Evolutionary conservation across 2,888 invertebrate genomes (phyloP), one percentile per base, ranked within the genome.

Genomic region (Epistrophe grossulariae): DNA sequence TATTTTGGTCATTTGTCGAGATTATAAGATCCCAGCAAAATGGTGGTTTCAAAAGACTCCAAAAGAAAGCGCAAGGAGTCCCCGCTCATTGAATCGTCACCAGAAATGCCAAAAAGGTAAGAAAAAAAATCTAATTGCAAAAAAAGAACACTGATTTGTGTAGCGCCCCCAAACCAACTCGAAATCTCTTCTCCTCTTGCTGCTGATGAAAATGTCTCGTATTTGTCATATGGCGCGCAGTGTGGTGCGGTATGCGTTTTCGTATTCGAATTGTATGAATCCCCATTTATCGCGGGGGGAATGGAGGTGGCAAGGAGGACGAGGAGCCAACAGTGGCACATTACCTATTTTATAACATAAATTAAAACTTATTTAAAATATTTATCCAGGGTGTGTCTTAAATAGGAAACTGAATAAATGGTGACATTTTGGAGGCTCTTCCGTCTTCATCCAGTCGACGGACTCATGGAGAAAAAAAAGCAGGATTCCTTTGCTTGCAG

Each of bases 91-190:
- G 92, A 92, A 89, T 92, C 92, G 89, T 92, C 93, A 89, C 92
- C 92, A 85, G 93, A 93, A 91, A 91, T 93, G 90, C 93, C 93
- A 85, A 93, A 93, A 90, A 92, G 93, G 93, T 93, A 90, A 91
- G 90, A 35, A 45, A 60, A n/a, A 66, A 66, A 38, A 79, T 72
- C 72, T 72, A 59, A 72, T 72, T 72, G 45, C 72, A 72, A 79
- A 70, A 52, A 52, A 55, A 62, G 28, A 52, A 45, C 43, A 72
- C 31, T 35, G 31, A 43, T 66, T 31, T 62, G 48, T 59, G 43
- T 71, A 82, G 85, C 82, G 77, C 85, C 82, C 78, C 81, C 73
- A 73, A 81, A 57, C 68, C 31, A 84, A 68, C 62, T 66, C 24
- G 64, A 60, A 78, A 60, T 64, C 19, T 57, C 50, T 76, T 84